phyloP scores from a whole-genome alignment of 37 sponge, comb jelly and placozoan genomes.

The Agelas oroides region DNA sequence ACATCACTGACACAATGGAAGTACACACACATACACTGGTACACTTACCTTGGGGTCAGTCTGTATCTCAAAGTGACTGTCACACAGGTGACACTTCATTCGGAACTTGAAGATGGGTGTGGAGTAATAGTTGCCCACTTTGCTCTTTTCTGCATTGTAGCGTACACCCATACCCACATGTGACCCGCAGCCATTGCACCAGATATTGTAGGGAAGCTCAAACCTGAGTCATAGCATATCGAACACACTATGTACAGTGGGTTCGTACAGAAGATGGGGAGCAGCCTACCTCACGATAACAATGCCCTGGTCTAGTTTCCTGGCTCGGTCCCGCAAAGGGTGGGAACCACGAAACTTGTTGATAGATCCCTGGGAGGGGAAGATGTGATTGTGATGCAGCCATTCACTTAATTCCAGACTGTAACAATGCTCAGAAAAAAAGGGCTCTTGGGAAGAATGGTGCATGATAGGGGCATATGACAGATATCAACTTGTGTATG shows the following conservation, averaged over 20 bases:
- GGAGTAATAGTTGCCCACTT: constrained; percentile 93
- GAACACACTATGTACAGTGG: no score
- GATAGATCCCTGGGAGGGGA: constrained; percentile 85
- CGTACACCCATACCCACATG: constrained; percentile 99
- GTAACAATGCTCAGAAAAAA: no score
- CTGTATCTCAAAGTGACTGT: constrained; percentile 96
- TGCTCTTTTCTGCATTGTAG: constrained; percentile 96
- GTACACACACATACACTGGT: neutral
- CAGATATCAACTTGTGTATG: no score
- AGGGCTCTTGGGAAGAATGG: no score
- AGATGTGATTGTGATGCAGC: neutral
- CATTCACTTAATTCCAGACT: no score
- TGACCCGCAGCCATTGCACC: constrained; percentile 98
- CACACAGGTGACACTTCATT: constrained; percentile 99
- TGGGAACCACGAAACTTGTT: constrained; percentile 94
- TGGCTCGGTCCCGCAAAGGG: constrained; percentile 95
- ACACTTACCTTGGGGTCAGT: constrained; percentile 93
- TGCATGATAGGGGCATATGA: no score
- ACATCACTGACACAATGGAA: neutral
- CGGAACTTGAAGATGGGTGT: constrained; percentile 98
- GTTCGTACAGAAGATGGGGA: no score
- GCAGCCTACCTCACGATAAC: constrained; percentile 76
- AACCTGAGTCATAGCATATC: constrained; percentile 60
- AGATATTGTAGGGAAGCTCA: constrained; percentile 99
- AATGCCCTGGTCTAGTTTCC: constrained; percentile 95